Evolutionary conservation across 2,888 invertebrate species (phyloP), one percentile per base, ranked within the genome.

Genomic region (Stenodera caucasica): DNA sequence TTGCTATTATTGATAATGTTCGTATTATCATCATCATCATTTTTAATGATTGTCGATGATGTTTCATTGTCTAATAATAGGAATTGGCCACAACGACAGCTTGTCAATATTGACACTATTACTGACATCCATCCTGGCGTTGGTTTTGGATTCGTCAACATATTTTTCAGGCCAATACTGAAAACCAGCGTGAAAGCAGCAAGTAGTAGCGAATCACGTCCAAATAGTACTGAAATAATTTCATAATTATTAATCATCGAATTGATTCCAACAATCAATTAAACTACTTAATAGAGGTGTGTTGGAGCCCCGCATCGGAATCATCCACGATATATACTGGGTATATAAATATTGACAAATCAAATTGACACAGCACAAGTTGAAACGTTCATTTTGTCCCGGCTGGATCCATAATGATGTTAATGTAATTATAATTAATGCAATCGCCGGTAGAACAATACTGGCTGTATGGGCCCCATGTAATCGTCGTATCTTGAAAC

Each of bases 311-410:
- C 85, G 85, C 61, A 83, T 81, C 2, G 89, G 88, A 33, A 89
- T 77, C 58, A 82, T 79, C 79, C 84, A 86, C 14, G 85, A 83
- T 14, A 89, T 77, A 74, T 86, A 84, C 50, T 85, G 84, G 1
- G 88, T 75, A 71, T 84, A 85, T 23, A 84, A 73, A 59, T 87
- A 83, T 72, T 89, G 88, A 12, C 84, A 83, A 49, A 86, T 81
- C n/a, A 89, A 81, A 72, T 86, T 87, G 49, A 87, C 81, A 65
- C 83, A 82, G 49, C 83, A 81, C 37, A 89, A 70, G 30, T 82
- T 72, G 29, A 88, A 74, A 61, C 89, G 81, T 52, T 86, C 85
- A 50, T 81, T 78, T 54, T 85, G 84, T 58, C 81, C 81, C 0
- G 87, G 83, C 66, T 86, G 84, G 67, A 89, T 73, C 72, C 84